phyloP scores from a whole-genome alignment of 1,140 invertebrate genomes.

The Aphaenogaster floridana region DNA sequence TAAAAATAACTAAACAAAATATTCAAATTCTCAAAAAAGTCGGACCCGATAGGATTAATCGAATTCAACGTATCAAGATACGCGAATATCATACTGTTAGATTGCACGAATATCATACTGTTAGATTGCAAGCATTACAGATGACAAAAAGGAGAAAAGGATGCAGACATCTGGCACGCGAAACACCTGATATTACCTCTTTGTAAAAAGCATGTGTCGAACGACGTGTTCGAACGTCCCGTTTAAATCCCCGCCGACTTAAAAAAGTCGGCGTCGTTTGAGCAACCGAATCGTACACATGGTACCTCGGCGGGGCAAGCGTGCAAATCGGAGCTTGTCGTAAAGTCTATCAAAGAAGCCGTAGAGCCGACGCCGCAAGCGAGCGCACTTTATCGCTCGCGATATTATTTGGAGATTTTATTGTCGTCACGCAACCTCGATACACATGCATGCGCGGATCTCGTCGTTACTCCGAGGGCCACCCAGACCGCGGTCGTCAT shows the following conservation, averaged over 20 bases:
- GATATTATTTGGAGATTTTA: conserved; percentile 83
- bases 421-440: conserved; percentile 69
- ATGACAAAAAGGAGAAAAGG: background rate
- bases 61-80: background rate
- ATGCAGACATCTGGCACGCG: conserved; percentile 48
- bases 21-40: too few species aligned
- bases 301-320: conserved; percentile 58
- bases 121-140: background rate
- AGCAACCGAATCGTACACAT: conserved; percentile 58
- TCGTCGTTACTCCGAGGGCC: conserved; percentile 49
- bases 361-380: conserved; percentile 36
- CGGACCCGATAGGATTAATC: too few species aligned
- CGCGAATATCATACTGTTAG: background rate
- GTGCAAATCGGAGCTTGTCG: conserved; percentile 79
- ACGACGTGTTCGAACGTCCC: conserved; percentile 40
- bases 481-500: conserved; percentile 70
- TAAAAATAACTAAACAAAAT: too few species aligned
- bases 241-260: conserved; percentile 25
- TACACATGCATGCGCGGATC: conserved; percentile 4
- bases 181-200: conserved; percentile 34
- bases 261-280: conserved; percentile 55
- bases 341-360: conserved; percentile 79
- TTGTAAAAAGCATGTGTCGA: conserved; percentile 29
- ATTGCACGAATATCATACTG: background rate
- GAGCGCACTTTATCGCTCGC: conserved; percentile 72